These are phyloP conservation scores for Mantis religiosa DNA, from an alignment of 2,888 invertebrate genomes.

Conservation along the genomic window DNA sequence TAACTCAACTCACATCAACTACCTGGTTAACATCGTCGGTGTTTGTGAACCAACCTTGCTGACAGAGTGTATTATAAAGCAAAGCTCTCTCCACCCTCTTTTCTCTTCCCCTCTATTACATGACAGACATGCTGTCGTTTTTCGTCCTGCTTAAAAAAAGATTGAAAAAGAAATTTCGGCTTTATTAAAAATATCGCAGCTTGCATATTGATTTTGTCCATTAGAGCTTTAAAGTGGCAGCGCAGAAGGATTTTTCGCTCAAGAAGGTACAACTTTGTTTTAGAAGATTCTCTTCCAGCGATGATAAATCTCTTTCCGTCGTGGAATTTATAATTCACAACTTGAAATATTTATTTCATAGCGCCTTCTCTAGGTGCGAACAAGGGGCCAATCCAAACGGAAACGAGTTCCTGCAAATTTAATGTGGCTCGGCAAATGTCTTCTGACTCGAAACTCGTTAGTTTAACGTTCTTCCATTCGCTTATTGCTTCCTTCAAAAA, in stretches of 20 bases:
- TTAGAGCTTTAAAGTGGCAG: background rate
- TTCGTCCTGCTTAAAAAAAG: background rate
- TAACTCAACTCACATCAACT: too few relatives aligned
- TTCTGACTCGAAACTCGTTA: too few relatives aligned
- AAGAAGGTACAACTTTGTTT: too few relatives aligned
- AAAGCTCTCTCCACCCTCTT: background rate
- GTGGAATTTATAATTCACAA: background rate
- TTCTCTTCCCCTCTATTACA: background rate
- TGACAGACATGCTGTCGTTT: background rate
- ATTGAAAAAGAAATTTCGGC: background rate
- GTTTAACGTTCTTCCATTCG: too few relatives aligned
- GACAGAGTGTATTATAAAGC: background rate
- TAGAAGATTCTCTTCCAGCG: background rate
- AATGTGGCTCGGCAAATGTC: too few relatives aligned
- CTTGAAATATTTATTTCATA: background rate
- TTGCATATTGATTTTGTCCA: background rate
- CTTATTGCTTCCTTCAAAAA: too few relatives aligned
- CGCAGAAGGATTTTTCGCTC: too few relatives aligned
- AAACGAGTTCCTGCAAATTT: too few relatives aligned
- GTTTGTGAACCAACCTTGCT: too few relatives aligned
- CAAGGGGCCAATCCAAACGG: too few relatives aligned
- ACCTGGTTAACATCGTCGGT: too few relatives aligned
- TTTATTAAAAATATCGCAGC: background rate
- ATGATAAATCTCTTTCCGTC: background rate
- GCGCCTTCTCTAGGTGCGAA: background rate